phyloP scores from a whole-genome alignment of 2,888 invertebrate genomes.

The Phalera bucephala region DNA sequence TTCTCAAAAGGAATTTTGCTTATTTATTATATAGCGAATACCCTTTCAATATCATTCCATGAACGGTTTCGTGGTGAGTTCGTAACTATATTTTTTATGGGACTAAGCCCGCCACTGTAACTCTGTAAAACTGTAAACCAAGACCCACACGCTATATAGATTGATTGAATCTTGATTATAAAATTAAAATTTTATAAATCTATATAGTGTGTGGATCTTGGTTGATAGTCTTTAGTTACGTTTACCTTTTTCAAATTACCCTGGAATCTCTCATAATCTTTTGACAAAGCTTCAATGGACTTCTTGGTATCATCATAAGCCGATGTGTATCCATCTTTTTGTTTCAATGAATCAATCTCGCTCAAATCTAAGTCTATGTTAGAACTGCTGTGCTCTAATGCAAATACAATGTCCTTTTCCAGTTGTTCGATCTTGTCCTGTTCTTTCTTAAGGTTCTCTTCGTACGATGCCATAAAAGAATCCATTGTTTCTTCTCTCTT shows the following conservation, averaged over 20 bases:
- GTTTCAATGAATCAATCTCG: conserved; percentile 75
- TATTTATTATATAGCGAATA: too few species aligned
- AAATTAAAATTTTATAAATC: too few species aligned
- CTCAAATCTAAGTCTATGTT: conserved; percentile 85
- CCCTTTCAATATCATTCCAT: too few species aligned
- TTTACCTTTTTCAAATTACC: conserved; percentile 84
- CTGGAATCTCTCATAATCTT: conserved; percentile 84
- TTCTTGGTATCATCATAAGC: conserved; percentile 78
- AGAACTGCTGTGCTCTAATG: conserved; percentile 86
- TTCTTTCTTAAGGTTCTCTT: conserved; percentile 85
- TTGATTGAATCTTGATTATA: too few species aligned
- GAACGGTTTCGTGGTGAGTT: too few species aligned
- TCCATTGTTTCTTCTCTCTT: conserved; percentile 93
- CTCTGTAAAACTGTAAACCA: too few species aligned
- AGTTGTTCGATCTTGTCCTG: conserved; percentile 83
- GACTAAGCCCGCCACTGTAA: too few species aligned
- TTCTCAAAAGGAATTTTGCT: too few species aligned
- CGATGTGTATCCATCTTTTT: conserved; percentile 67
- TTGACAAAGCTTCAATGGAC: conserved; percentile 65
- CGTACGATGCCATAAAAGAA: conserved; percentile 86
- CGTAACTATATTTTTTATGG: too few species aligned
- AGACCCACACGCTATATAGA: too few species aligned
- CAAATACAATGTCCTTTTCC: conserved; percentile 85
- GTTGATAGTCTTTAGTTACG: too few species aligned
- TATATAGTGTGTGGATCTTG: too few species aligned